Evolutionary conservation across 2,797 vertebrate genomes (phyloP).

Genomic region (Coregonus suidteri): DNA sequence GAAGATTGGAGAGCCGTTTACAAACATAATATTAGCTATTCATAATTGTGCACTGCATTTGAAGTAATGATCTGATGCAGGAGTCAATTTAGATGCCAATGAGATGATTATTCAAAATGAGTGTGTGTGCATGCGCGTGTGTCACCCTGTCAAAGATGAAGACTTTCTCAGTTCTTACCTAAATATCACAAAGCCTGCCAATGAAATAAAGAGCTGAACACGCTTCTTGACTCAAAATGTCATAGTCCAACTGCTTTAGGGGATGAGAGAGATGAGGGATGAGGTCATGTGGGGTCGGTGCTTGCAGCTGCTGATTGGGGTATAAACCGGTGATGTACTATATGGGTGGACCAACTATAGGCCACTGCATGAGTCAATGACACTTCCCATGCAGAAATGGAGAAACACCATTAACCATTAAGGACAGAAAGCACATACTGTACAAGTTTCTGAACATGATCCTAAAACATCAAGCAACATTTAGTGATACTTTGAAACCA

Average conservation of each 20-base stretch:
- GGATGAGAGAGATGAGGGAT: slow-evolving; percentile 34
- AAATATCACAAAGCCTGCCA: slow-evolving; percentile 52
- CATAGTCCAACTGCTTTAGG: slow-evolving; percentile 33
- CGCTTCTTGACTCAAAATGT: slow-evolving; percentile 44
- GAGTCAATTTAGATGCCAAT: background rate
- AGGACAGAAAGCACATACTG: background rate
- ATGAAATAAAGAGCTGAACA: slow-evolving; percentile 32
- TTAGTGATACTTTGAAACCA: background rate
- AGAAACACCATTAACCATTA: background rate
- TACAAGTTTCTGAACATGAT: background rate
- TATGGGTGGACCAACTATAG: background rate
- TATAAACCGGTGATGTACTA: background rate
- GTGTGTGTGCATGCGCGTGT: background rate
- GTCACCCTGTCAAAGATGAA: slow-evolving; percentile 42
- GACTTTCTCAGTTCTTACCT: slow-evolving; percentile 37
- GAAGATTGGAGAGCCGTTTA: background rate
- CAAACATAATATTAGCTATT: background rate
- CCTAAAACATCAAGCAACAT: background rate
- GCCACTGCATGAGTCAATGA: background rate
- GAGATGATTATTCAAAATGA: background rate
- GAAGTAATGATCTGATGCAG: background rate
- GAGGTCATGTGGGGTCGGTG: slow-evolving; percentile 51
- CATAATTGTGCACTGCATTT: background rate
- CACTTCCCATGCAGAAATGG: background rate
- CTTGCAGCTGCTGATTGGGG: slow-evolving; percentile 44